A percentile compares a stretch with the other conserved stretches of the same genome.
Conservation (phyloP, 2,888 invertebrate species). For the Archips crataeganus region DNA sequence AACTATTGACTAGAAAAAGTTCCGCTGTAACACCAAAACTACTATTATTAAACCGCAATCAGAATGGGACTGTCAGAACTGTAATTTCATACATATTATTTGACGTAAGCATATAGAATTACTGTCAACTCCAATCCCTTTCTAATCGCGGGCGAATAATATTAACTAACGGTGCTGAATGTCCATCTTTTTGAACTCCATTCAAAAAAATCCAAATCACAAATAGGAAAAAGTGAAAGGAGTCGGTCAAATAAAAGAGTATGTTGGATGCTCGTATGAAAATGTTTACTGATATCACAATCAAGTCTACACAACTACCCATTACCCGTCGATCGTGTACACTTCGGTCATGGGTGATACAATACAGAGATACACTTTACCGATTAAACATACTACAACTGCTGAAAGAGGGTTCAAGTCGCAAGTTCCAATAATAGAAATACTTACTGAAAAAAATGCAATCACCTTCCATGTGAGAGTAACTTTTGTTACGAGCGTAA, state of each 20-base stretch:
- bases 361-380: slow-evolving; percentile 65
- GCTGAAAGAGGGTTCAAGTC: slow-evolving; percentile 14
- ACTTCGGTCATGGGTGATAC: slow-evolving; percentile 74
- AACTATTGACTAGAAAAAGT: no score
- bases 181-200: no score
- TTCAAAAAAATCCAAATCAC: not conserved
- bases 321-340: slow-evolving; percentile 77
- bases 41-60: no score
- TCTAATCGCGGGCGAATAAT: no score
- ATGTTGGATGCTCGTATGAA: slow-evolving; percentile 83
- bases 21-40: no score
- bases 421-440: not conserved
- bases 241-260: slow-evolving; percentile 59
- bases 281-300: slow-evolving; percentile 87
- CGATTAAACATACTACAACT: slow-evolving; percentile 47
- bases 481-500: no score
- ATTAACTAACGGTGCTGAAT: no score
- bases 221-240: not conserved
- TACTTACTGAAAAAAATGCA: not conserved
- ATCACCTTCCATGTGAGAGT: not conserved
- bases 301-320: slow-evolving; percentile 85
- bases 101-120: no score
- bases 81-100: no score
- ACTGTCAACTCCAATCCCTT: no score
- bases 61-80: no score